Percentiles rank a stretch among this genome's conserved stretches.
These are phyloP conservation scores for Octomys mimax DNA, from an alignment of 2,797 vertebrate genomes.

Conservation along the genomic window DNA sequence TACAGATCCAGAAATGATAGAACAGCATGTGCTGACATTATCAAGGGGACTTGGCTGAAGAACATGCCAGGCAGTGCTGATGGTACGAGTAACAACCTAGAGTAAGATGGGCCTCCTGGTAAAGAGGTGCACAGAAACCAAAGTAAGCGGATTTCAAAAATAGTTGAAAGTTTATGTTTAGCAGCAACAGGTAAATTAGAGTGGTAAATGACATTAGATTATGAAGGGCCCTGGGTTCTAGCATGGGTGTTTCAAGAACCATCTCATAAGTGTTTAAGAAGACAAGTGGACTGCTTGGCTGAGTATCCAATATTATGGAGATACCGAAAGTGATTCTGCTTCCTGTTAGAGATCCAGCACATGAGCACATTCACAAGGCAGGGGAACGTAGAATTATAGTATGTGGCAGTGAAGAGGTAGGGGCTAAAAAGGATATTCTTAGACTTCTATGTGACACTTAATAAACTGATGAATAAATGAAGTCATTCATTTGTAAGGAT, in stretches of 20 bases:
- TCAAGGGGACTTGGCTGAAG: background rate
- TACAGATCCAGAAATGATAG: background rate
- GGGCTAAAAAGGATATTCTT: background rate
- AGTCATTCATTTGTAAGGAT: background rate
- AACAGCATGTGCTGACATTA: background rate
- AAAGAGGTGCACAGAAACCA: background rate
- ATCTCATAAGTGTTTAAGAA: background rate
- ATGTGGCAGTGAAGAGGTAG: background rate
- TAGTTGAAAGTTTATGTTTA: background rate
- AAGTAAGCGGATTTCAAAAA: background rate
- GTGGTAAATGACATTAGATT: background rate
- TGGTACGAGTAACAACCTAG: background rate
- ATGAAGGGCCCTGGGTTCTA: background rate
- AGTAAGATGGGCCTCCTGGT: background rate
- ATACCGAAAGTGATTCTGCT: background rate
- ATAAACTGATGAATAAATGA: slow-evolving; percentile 1
- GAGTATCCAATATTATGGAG: background rate
- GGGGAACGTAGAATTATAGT: background rate
- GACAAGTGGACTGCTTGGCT: background rate
- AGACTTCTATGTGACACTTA: background rate
- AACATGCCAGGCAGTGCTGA: background rate
- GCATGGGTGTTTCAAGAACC: background rate
- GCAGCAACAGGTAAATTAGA: background rate
- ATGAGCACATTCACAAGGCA: background rate
- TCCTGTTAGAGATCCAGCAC: background rate